phyloP scores from a whole-genome alignment of 2,113 vertebrate genomes.

The Gnathonemus echidnorhynchus region DNA sequence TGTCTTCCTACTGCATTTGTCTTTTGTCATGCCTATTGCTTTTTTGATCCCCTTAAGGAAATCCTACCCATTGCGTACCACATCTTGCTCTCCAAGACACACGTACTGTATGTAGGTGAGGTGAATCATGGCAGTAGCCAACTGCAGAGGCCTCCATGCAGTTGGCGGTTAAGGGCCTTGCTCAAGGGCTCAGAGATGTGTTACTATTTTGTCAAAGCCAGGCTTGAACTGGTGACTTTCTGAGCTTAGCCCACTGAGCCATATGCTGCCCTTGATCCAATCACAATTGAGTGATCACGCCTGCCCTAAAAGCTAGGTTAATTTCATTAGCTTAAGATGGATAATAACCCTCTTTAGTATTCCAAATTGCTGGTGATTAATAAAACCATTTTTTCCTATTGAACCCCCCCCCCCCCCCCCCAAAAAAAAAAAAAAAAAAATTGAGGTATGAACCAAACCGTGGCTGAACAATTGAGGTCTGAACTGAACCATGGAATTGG shows the following conservation, averaged over 20 bases:
- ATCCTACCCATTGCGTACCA: not conserved
- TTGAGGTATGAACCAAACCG: not conserved
- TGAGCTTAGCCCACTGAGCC: not conserved
- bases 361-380: not conserved
- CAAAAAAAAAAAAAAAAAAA: not conserved
- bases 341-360: not conserved
- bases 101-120: not conserved
- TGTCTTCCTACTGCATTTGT: not conserved
- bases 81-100: not conserved
- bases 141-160: not conserved
- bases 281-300: not conserved
- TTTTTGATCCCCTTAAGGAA: not conserved
- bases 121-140: not conserved
- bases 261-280: not conserved
- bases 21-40: not conserved
- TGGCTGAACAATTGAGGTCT: not conserved
- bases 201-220: not conserved
- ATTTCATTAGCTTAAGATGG: not conserved
- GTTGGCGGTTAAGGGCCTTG: not conserved
- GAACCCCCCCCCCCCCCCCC: not conserved
- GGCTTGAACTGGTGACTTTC: not conserved
- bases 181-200: not conserved
- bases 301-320: not conserved
- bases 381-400: not conserved
- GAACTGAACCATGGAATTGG: not conserved